Evolutionary conservation across 2,113 vertebrate genomes (phyloP), one percentile per base, ranked within the genome.

Genomic region (Pseudorasbora parva): DNA sequence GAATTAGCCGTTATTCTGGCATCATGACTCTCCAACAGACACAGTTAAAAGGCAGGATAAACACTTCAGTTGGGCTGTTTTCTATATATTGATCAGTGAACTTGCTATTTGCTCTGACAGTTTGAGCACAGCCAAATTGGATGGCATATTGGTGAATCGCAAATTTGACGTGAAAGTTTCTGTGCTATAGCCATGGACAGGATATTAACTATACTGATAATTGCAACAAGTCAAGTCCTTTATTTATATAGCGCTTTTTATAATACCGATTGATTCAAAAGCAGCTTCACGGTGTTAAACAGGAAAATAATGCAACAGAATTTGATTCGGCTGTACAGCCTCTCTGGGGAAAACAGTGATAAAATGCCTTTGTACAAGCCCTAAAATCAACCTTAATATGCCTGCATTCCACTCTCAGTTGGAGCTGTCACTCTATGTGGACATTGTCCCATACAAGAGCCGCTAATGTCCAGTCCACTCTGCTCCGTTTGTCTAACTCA

Each of bases 401-500:
- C 90, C 91, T 88, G 91, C 93, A 96, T 95, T 96, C 93, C 93
- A 90, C 84, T 94, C 92, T 89, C 93, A 94, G 93, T 93, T 89
- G 93, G 96, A 96, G 94, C 91, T 93, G 90, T 92, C 92, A 94
- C 87, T 93, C 93, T 91, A 89, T 91, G 88, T 91, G 93, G 93
- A 95, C 93, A 90, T 91, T 91, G 93, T 93, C 90, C 90, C 93
- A 89, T 90, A 86, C 87, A 88, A 78, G 91, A 86, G 94, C 94
- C 91, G 89, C 91, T 89, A 87, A 86, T 95, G 95, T 96, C 92
- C 94, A 92, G 92, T 89, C 82, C 51, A 85, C 81, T 84, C 86
- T 80, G 60, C 59, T 80, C 89, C 90, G 94, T 93, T 96, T 95
- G 93, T 96, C 93, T 96, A 92, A 93, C 91, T 96, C 95, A 95